Evolutionary conservation across 2,113 vertebrate species (phyloP), one percentile per base, ranked within the genome.

Genomic region (Perognathus longimembris): DNA sequence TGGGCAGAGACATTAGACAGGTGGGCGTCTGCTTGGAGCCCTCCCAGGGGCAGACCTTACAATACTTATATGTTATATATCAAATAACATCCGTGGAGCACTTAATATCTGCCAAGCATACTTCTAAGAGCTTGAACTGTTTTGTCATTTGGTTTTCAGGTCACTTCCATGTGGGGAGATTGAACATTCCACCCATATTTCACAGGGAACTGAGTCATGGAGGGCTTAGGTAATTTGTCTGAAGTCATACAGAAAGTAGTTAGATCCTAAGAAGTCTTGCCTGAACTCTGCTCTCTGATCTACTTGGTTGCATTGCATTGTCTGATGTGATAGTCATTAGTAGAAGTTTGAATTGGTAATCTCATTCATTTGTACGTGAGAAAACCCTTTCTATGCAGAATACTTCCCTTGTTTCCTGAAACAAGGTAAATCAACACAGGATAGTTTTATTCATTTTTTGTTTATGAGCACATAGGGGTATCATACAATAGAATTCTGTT

Each of bases 371-470:
- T 87, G 66, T 80, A 75, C 70, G 71, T 45, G 18, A 4, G 26
- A 30, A 67, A 50, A 50, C 1, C 28, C 22, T 61, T 67, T 40
- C 18, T 42, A 28, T 2, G 4, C 20, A 61, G 2, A 54, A 17
- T 42, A 20, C 4, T 90, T 85, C 42, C 34, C 10, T 1, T 75
- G 66, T 73, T 69, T 54, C 85, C 57, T 79, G 40, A 87, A 88
- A 80, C 32, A 94, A 2, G 12, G 66, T 64, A 50, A 38, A 59
- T 76, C 38, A 36, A 32, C 32, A 0, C 38, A 28, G 5, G 34
- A 59, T 66, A 36, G 18, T 85, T 92, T 79, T 80, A 87, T 87
- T 24, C 77, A 1, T 76, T 91, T 69, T 93, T 75, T 79, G 40
- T 20, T 32, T 87, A 34, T 90, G 67, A 90, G 11, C 7, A 71